Conservation (phyloP, 2,113 vertebrate genomes). For the Cheilinus undulatus region DNA sequence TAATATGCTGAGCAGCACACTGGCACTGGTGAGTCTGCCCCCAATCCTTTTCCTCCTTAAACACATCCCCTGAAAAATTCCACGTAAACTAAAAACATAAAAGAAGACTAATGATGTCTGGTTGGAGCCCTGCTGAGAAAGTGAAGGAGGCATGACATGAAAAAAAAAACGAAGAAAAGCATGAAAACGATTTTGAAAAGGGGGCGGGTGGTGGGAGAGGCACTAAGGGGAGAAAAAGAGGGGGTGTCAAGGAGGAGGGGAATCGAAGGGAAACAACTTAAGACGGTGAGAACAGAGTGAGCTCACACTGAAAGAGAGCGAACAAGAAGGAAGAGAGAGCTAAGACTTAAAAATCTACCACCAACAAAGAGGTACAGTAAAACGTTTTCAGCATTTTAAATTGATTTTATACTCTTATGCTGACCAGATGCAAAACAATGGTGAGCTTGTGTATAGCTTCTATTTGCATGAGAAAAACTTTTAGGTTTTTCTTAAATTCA, state of each 20-base stretch:
- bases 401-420: not conserved
- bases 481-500: not conserved
- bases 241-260: constrained; percentile 79
- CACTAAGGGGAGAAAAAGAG: constrained; percentile 38
- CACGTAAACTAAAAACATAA: not conserved
- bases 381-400: constrained; percentile 4
- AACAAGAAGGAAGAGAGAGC: constrained; percentile 11
- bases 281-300: constrained; percentile 53
- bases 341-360: constrained; percentile 11
- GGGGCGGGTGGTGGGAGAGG: constrained; percentile 53
- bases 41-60: not conserved
- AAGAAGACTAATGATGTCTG: constrained; percentile 1
- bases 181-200: no score
- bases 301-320: constrained; percentile 16
- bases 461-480: not conserved
- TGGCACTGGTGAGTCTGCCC: constrained; percentile 14
- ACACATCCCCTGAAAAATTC: constrained; percentile 48
- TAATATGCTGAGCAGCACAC: constrained; percentile 54
- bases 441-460: not conserved
- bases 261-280: constrained; percentile 57
- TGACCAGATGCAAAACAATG: not conserved
- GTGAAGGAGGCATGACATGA: constrained; percentile 13
- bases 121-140: constrained; percentile 30
- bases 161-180: constrained; percentile 11
- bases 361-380: constrained; percentile 64